phyloP scores from a whole-genome alignment of 2,888 invertebrate species.

The Choreutis nemorana region DNA sequence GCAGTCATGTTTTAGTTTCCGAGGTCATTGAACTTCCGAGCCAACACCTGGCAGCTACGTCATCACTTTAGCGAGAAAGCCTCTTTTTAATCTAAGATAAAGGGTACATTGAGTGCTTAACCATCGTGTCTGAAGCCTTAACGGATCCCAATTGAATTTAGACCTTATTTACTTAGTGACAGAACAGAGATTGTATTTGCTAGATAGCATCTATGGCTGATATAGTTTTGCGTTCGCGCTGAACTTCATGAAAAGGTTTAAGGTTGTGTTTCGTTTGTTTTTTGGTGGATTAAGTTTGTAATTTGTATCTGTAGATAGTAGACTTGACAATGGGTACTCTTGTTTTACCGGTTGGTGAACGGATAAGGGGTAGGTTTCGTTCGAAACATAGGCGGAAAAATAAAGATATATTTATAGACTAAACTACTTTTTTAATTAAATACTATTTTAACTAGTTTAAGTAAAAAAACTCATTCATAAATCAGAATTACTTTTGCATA shows the following conservation, averaged over 20 bases:
- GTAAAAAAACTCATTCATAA: too few relatives aligned
- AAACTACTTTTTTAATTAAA: too few relatives aligned
- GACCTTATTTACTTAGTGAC: slow-evolving; percentile 4
- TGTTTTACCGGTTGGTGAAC: slow-evolving; percentile 56
- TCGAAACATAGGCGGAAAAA: slow-evolving; percentile 13
- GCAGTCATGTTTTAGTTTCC: too few relatives aligned
- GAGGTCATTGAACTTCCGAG: too few relatives aligned
- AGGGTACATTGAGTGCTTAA: slow-evolving; percentile 60
- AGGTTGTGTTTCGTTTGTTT: slow-evolving; percentile 15
- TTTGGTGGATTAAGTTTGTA: slow-evolving; percentile 18
- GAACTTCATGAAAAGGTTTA: slow-evolving; percentile 7
- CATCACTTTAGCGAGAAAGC: too few relatives aligned
- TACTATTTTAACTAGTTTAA: too few relatives aligned
- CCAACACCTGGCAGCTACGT: too few relatives aligned
- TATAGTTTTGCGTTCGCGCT: slow-evolving; percentile 11
- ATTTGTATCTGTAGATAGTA: slow-evolving; percentile 44
- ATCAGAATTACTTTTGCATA: too few relatives aligned
- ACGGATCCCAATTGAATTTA: slow-evolving; percentile 3
- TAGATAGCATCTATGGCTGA: slow-evolving; percentile 14
- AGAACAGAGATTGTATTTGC: slow-evolving; percentile 16
- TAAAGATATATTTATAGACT: slow-evolving; percentile 5
- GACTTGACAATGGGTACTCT: slow-evolving; percentile 54
- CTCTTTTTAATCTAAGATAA: slow-evolving; percentile 62
- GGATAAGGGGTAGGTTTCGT: slow-evolving; percentile 16
- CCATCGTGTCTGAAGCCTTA: slow-evolving; percentile 31